Base-by-base conservation (phyloP, 2,113 vertebrate genomes). In the Cygnus atratus region DNA sequence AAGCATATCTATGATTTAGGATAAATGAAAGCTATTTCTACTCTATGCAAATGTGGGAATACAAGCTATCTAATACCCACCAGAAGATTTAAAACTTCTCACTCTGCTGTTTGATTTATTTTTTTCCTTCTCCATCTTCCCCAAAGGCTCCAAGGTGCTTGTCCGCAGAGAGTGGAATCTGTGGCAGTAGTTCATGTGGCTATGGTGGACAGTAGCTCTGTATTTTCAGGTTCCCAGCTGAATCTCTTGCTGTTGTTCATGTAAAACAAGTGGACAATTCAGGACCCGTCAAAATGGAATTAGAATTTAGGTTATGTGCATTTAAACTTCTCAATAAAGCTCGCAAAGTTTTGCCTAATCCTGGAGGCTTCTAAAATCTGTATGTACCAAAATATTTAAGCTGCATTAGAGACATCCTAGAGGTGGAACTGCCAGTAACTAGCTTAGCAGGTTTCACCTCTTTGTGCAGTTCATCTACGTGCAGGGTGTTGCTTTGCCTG, bases 81-180 rank as follows among this genome's bases (percentile, higher is more conserved):
- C 18, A 37, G 11, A 81, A 39, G 12, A 77, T n/a, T 35, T 62
- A 63, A 74, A 81, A 67, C 8, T 58, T 76, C 5, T 84, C 5
- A 29, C 41, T 5, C 1, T 24, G 18, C 7, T 76, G 1, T 89
- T 81, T 81, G n/a, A 3, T 61, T 26, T 5, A 22, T 29, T 16
- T 19, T 15, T 43, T 59, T 25, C 1, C 2, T 21, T 58, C 31
- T 7, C 1, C 10, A 13, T 9, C 4, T 33, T 6, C 11, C 33
- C 11, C 4, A 17, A 54, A 44, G 5, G 26, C 84, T 61, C n/a
- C 25, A 24, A 21, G 10, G 20, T 77, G 3, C 14, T 71, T 77
- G 9, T 50, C 22, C 16, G 15, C 17, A 59, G 70, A 44, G 21
- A 80, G 26, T 74, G n/a, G 62, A 35, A 21, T 59, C 43, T 46